phyloP scores from a whole-genome alignment of 2,888 invertebrate species.

The Baronia brevicornis region DNA sequence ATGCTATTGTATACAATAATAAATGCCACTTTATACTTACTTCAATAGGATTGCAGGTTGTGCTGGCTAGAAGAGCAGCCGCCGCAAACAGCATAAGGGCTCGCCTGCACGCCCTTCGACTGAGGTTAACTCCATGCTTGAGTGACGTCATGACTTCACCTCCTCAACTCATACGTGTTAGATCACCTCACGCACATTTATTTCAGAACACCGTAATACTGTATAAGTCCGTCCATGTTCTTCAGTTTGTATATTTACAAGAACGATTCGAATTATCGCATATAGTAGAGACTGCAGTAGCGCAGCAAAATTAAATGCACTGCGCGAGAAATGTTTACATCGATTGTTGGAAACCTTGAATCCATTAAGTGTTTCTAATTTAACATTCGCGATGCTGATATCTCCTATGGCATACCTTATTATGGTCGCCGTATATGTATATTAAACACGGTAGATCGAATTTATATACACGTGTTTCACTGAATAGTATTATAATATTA shows the following conservation, averaged over 20 bases:
- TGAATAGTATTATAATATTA: too few species aligned
- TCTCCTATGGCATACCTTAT: conserved; percentile 11
- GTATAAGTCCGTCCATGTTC: conserved; percentile 1
- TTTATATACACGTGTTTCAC: too few species aligned
- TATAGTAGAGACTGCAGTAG: too few species aligned
- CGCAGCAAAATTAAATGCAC: conserved; percentile 1
- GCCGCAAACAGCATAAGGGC: conserved; percentile 20
- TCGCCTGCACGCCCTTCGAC: conserved; percentile 81
- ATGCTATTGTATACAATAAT: too few species aligned
- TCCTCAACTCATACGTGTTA: conserved; percentile 27
- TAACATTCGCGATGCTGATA: conserved; percentile 51
- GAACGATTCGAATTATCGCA: background rate
- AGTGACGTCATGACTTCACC: conserved; percentile 68
- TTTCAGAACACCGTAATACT: conserved; percentile 10
- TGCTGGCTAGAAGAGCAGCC: conserved; percentile 24
- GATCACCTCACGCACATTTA: conserved; percentile 41
- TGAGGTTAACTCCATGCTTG: conserved; percentile 81
- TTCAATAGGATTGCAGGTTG: conserved; percentile 45
- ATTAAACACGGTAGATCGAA: too few species aligned
- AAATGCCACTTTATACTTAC: too few species aligned
- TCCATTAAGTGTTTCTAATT: conserved; percentile 21
- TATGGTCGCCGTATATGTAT: too few species aligned
- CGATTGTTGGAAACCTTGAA: conserved; percentile 9
- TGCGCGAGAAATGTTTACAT: conserved; percentile 3
- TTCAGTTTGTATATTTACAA: conserved; percentile 3